These are phyloP conservation scores for Andrena marginata DNA, from an alignment of 2,888 invertebrate species.

Conservation along the genomic window DNA sequence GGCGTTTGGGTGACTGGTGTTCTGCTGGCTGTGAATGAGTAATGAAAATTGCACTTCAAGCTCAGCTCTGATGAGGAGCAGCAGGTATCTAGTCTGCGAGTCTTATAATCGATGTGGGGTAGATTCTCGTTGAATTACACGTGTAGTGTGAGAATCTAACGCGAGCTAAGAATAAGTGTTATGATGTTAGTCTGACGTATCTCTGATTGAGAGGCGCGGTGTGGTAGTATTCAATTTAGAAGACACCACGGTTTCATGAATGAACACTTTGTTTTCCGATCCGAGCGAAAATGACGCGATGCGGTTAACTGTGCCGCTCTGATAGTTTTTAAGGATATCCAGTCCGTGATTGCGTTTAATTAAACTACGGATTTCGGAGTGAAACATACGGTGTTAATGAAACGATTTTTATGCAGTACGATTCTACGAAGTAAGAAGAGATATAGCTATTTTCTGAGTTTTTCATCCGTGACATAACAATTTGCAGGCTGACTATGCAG, in stretches of 20 bases:
- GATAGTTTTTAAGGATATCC: conserved; percentile 19
- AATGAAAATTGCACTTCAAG: too few species aligned
- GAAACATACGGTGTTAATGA: not conserved
- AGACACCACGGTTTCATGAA: conserved; percentile 5
- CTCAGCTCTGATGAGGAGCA: too few species aligned
- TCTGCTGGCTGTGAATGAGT: too few species aligned
- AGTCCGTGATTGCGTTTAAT: conserved; percentile 16
- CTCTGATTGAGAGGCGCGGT: too few species aligned
- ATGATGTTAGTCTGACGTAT: too few species aligned
- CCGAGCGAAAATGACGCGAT: conserved; percentile 9
- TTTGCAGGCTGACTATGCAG: too few species aligned
- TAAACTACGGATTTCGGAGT: conserved; percentile 1
- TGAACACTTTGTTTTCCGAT: not conserved
- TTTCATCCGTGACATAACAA: not conserved
- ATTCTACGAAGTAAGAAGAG: not conserved
- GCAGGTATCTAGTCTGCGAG: too few species aligned
- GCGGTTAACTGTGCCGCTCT: conserved; percentile 16
- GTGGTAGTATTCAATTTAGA: not conserved
- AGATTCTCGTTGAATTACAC: too few species aligned
- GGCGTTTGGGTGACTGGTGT: not conserved
- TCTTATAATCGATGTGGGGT: too few species aligned
- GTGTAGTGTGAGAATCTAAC: too few species aligned
- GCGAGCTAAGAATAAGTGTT: too few species aligned
- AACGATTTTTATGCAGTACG: not conserved
- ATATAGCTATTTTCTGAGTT: not conserved